Evolutionary conservation across 2,113 vertebrate genomes (phyloP).

Genomic region (Irena cyanogastra): DNA sequence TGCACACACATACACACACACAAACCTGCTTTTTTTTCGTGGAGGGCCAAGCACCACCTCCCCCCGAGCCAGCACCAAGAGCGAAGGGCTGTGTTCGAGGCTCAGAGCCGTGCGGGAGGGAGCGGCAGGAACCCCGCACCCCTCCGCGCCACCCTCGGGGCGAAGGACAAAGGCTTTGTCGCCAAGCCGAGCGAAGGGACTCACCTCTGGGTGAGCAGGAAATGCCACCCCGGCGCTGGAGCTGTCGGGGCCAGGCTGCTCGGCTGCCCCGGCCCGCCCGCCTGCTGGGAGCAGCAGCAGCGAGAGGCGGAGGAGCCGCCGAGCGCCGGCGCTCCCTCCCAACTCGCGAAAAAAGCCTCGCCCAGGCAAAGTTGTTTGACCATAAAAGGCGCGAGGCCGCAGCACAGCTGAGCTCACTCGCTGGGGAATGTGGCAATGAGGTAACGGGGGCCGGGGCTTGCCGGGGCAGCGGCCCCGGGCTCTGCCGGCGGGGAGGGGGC

Average conservation of each 20-base stretch:
- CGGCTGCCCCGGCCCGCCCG: background rate
- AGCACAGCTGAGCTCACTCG: constrained; percentile 61
- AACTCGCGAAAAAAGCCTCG: constrained; percentile 45
- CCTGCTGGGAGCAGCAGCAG: background rate
- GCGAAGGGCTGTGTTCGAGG: too few relatives aligned
- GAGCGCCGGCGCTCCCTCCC: background rate
- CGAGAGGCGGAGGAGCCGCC: background rate
- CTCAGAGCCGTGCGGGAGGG: too few relatives aligned
- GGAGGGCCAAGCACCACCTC: too few relatives aligned
- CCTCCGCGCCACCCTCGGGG: background rate
- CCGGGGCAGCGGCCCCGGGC: background rate
- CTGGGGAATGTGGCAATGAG: constrained; percentile 58
- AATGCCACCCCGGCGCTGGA: background rate
- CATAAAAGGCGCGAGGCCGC: constrained; percentile 68
- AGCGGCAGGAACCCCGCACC: background rate
- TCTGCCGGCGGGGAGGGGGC: background rate
- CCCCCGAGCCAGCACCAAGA: background rate
- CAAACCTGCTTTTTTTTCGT: background rate
- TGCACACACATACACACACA: too few relatives aligned
- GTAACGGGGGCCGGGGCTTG: background rate
- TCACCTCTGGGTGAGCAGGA: background rate
- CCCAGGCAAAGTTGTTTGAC: constrained; percentile 64
- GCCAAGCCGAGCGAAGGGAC: background rate
- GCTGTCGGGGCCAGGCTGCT: background rate
- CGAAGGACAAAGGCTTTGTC: background rate